These are phyloP conservation scores for Falcaria lacertinaria DNA, from an alignment of 2,888 invertebrate genomes.

Conservation along the genomic window DNA sequence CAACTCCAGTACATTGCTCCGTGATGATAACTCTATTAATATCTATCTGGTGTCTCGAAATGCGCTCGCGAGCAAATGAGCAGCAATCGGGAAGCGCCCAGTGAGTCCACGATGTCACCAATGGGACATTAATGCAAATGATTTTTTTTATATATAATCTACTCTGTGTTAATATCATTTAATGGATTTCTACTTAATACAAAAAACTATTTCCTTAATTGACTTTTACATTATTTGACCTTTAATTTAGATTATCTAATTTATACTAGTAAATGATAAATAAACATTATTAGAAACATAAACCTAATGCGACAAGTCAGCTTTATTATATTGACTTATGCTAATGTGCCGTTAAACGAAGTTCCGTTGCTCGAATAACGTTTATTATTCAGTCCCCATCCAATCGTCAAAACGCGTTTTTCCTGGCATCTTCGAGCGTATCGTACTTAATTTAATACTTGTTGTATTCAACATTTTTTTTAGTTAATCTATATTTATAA, in stretches of 20 bases:
- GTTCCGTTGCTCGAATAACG: slow-evolving; percentile 20
- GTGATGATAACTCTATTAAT: slow-evolving; percentile 69
- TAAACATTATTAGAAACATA: no score
- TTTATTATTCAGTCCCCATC: slow-evolving; percentile 40
- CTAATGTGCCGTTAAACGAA: slow-evolving; percentile 35
- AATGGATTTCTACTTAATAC: no score
- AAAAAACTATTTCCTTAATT: no score
- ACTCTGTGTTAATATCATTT: not conserved
- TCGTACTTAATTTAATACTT: slow-evolving; percentile 14
- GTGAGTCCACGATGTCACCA: slow-evolving; percentile 14
- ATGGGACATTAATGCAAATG: not conserved
- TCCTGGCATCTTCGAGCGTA: slow-evolving; percentile 12
- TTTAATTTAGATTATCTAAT: no score
- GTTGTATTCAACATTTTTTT: no score
- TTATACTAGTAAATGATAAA: no score
- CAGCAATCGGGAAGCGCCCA: slow-evolving; percentile 22
- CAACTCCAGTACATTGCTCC: slow-evolving; percentile 58
- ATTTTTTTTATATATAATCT: not conserved
- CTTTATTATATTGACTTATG: slow-evolving; percentile 27
- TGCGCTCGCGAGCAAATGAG: slow-evolving; percentile 45
- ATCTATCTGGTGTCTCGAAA: slow-evolving; percentile 53
- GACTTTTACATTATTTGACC: no score
- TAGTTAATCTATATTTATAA: no score
- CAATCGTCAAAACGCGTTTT: slow-evolving; percentile 35
- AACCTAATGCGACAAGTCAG: slow-evolving; percentile 12